Evolutionary conservation across 1,140 invertebrate species (phyloP), one percentile per base, ranked within the genome.

Genomic region (Drosophila willistoni): DNA sequence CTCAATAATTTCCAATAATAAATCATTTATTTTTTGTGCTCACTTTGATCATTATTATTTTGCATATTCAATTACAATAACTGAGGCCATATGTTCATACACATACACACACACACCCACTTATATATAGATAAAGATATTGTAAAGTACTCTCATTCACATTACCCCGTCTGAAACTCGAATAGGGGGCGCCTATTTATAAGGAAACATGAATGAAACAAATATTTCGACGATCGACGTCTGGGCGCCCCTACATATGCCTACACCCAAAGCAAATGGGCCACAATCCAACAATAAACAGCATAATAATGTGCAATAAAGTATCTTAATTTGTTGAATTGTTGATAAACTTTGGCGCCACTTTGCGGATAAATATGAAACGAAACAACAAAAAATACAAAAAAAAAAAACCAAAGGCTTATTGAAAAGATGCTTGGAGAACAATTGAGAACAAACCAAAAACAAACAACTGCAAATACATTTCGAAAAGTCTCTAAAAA

Each of bases 271-370:
- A 44, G 22, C 64, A 73, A 77, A 70, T 71, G 68, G 80, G 70
- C 79, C 61, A 82, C 82, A 68, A 87, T 86, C 79, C 72, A 71
- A 29, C 71, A 84, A 89, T 84, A 59, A 77, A 71, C 68, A 89
- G 72, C 80, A 89, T 90, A 89, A 89, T 89, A 84, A 89, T 89
- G 81, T 84, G 85, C 84, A 84, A 90, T 90, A 89, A 89, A 89
- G 81, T 84, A 84, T 84, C 85, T 73, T 76, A 89, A 89, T 89
- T 89, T 89, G 84, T 89, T 90, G 85, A 90, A 84, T 84, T 89
- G 84, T 90, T 89, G 85, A 89, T 89, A 90, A 84, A 89, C 81
- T 89, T 89, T 89, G 84, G 84, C 84, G 84, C 84, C 84, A 89
- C 84, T 89, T 90, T 75, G 85, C 64, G 71, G 66, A 73, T 78